Conservation (phyloP, 2,888 invertebrate genomes). For the Alloscopus bannaensis region DNA sequence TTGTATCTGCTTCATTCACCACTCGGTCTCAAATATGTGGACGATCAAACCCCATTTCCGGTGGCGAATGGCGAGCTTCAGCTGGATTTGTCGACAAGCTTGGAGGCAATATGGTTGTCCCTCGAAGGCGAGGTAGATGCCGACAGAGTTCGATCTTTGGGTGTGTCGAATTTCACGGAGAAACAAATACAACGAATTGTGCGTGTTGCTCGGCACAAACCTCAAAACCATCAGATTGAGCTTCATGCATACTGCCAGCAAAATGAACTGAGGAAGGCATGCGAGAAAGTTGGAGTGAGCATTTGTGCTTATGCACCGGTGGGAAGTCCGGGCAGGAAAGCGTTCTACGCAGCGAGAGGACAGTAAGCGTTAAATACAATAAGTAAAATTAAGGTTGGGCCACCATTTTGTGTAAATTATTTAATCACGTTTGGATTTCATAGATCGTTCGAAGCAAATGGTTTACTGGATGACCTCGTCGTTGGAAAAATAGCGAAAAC, state of each 20-base stretch:
- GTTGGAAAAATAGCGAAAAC: constrained; percentile 75
- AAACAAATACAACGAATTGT: constrained; percentile 84
- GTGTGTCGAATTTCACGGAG: constrained; percentile 89
- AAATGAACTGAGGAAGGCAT: constrained; percentile 79
- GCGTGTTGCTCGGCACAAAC: constrained; percentile 76
- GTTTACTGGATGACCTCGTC: constrained; percentile 75
- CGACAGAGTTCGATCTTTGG: constrained; percentile 87
- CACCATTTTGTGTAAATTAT: neutral
- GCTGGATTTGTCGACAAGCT: constrained; percentile 77
- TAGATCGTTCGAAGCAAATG: constrained; percentile 46
- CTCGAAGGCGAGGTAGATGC: constrained; percentile 82
- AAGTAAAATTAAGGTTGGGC: neutral
- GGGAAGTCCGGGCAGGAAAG: constrained; percentile 74
- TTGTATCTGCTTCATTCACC: constrained; percentile 89
- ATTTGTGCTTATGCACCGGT: constrained; percentile 88
- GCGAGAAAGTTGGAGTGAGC: constrained; percentile 81
- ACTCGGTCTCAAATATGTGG: constrained; percentile 81
- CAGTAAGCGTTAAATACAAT: constrained; percentile 19
- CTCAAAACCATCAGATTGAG: constrained; percentile 79
- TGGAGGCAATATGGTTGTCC: constrained; percentile 82
- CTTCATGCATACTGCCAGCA: constrained; percentile 88
- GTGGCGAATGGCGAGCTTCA: constrained; percentile 55
- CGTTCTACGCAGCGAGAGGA: constrained; percentile 16
- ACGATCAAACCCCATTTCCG: constrained; percentile 78
- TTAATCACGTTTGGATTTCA: constrained; percentile 6